These are phyloP conservation scores for Canis aureus DNA, from an alignment of 2,113 vertebrate genomes.

Conservation along the genomic window DNA sequence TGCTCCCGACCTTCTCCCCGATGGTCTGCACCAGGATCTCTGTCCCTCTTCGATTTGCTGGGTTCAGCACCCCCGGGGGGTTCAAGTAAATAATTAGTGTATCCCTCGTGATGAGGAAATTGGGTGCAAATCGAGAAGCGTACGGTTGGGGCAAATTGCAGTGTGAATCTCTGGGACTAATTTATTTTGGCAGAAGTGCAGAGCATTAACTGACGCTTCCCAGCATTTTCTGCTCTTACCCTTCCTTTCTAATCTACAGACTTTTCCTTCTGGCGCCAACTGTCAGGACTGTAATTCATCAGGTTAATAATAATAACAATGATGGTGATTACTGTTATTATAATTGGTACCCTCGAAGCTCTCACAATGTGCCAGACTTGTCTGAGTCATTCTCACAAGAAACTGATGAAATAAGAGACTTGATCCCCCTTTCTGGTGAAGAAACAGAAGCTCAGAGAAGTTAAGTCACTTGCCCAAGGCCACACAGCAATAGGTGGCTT, in stretches of 20 bases:
- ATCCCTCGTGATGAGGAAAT: neutral
- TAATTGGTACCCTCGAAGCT: neutral
- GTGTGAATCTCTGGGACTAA: neutral
- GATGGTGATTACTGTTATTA: neutral
- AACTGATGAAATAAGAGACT: neutral
- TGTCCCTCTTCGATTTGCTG: neutral
- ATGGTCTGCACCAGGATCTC: neutral
- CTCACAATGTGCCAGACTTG: neutral
- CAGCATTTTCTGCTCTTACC: neutral
- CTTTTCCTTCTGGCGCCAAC: neutral
- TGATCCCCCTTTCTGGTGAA: neutral
- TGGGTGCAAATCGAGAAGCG: neutral
- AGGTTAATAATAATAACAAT: neutral
- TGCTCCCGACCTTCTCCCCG: neutral
- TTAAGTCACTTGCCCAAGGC: neutral
- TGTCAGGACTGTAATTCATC: neutral
- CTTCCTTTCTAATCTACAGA: neutral
- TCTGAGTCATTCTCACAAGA: constrained; percentile 31
- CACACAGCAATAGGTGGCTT: neutral
- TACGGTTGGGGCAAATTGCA: neutral
- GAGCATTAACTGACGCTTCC: neutral
- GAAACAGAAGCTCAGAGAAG: neutral
- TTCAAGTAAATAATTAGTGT: neutral
- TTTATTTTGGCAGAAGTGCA: neutral
- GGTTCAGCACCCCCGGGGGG: neutral